Conservation (phyloP, 2,797 vertebrate species). For the Hirundo rustica region DNA sequence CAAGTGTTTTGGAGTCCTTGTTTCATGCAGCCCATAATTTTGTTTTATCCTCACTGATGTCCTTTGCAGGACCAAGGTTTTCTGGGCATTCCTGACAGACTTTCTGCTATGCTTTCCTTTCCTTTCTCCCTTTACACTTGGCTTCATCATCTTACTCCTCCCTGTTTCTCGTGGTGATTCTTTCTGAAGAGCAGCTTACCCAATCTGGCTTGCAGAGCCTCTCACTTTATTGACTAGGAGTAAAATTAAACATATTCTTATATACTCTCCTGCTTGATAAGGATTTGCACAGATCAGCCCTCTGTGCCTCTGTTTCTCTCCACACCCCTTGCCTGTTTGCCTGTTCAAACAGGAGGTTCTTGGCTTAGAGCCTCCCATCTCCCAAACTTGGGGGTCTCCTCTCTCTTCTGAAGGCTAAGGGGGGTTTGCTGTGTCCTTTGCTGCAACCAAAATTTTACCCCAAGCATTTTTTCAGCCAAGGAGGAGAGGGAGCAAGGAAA, state of each 20-base stretch:
- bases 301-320: constrained; percentile 30
- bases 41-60: background rate
- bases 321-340: background rate
- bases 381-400: background rate
- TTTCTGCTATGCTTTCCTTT: background rate
- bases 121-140: background rate
- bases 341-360: background rate
- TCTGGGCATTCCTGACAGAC: background rate
- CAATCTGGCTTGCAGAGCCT: background rate
- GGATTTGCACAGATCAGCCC: constrained; percentile 22
- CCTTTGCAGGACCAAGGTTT: background rate
- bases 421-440: background rate
- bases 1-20: background rate
- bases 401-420: background rate
- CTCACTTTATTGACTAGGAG: background rate
- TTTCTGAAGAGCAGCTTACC: background rate
- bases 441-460: background rate
- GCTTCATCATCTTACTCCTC: background rate
- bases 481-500: background rate
- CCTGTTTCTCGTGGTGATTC: background rate
- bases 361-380: background rate
- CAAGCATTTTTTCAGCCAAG: background rate
- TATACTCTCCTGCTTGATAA: constrained; percentile 35
- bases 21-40: background rate
- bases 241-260: constrained; percentile 38